phyloP scores from a whole-genome alignment of 2,888 invertebrate genomes.

The Apocheima hispidaria region DNA sequence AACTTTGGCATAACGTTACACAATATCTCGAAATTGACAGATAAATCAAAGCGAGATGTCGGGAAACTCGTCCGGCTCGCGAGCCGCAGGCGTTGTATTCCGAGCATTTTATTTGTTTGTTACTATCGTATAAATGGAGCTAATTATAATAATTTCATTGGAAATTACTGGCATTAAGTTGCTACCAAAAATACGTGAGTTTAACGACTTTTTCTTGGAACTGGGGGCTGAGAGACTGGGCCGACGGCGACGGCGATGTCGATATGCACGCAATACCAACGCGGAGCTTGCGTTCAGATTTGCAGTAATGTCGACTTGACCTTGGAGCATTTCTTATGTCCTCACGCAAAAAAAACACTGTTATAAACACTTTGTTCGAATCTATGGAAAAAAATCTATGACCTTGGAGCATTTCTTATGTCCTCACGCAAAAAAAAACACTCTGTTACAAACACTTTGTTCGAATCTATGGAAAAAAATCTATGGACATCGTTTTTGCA shows the following conservation, averaged over 20 bases:
- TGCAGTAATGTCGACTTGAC: constrained; percentile 65
- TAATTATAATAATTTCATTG: constrained; percentile 85
- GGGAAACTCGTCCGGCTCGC: constrained; percentile 59
- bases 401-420: constrained; percentile 60
- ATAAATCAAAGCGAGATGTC: constrained; percentile 59
- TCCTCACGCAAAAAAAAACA: too few species aligned
- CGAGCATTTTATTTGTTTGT: constrained; percentile 84
- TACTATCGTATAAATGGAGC: constrained; percentile 82
- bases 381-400: too few species aligned
- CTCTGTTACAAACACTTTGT: too few species aligned
- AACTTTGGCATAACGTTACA: constrained; percentile 35
- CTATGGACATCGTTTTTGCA: too few species aligned
- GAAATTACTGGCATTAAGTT: constrained; percentile 85
- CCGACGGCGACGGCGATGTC: constrained; percentile 65
- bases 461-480: too few species aligned
- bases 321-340: constrained; percentile 55
- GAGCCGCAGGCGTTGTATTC: constrained; percentile 66
- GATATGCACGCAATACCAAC: constrained; percentile 60
- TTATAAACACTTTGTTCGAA: too few species aligned
- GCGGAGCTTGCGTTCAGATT: constrained; percentile 37
- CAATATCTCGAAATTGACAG: constrained; percentile 54
- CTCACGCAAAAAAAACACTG: too few species aligned
- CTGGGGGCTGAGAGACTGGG: constrained; percentile 66
- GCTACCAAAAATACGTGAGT: constrained; percentile 86
- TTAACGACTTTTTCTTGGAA: constrained; percentile 85